Evolutionary conservation across 2,888 invertebrate genomes (phyloP).

Genomic region (Lottia gigantea): DNA sequence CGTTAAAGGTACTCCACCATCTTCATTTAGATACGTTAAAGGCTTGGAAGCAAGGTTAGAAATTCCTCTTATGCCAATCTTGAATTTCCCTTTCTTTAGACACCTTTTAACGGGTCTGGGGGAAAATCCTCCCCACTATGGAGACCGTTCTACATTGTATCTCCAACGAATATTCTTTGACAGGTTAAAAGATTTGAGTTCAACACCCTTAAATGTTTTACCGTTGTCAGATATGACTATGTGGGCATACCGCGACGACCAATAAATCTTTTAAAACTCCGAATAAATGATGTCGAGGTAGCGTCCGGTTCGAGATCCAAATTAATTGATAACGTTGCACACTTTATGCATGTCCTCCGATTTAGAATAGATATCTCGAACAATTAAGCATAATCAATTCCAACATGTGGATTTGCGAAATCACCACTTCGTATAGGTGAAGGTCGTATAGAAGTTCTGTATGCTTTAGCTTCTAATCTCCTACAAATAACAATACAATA

Average conservation of each 20-base stretch:
- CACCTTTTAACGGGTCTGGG: neutral
- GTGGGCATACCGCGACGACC: neutral
- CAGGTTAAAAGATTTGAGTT: neutral
- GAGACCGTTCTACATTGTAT: neutral
- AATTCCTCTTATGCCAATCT: neutral
- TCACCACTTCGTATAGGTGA: neutral
- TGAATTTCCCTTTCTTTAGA: neutral
- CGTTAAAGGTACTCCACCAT: neutral
- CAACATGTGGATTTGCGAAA: neutral
- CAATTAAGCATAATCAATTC: conserved; percentile 1
- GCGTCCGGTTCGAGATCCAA: neutral
- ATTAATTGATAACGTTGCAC: neutral
- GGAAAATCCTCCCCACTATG: neutral
- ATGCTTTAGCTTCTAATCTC: neutral
- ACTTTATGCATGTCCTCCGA: neutral
- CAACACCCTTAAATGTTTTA: neutral
- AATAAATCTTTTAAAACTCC: neutral
- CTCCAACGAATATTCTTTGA: neutral
- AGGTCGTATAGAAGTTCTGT: neutral
- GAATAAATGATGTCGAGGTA: neutral
- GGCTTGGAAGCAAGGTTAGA: neutral
- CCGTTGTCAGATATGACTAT: neutral
- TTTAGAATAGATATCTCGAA: neutral
- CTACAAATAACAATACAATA: neutral
- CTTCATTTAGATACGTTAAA: neutral